These are phyloP conservation scores for Stenurella melanura DNA, from an alignment of 2,888 invertebrate species.

Conservation along the genomic window DNA sequence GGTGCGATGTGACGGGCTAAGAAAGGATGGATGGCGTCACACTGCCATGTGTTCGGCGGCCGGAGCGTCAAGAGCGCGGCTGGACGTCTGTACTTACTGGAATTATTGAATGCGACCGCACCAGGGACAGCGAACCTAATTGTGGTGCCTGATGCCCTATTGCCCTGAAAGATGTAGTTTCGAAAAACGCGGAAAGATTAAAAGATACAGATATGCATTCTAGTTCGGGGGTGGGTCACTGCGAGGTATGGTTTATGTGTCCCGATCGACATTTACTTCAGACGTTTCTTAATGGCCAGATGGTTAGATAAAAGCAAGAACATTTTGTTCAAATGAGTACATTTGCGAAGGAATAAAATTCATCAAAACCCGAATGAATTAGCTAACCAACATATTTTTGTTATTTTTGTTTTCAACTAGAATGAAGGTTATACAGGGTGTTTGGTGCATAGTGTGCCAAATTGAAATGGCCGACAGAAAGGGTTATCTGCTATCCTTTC, in stretches of 20 bases:
- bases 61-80: slow-evolving; percentile 54
- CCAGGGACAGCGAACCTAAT: slow-evolving; percentile 19
- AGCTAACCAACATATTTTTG: too few species aligned
- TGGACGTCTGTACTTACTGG: slow-evolving; percentile 39
- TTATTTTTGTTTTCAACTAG: too few species aligned
- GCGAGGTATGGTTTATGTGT: not conserved
- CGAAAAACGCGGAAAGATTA: not conserved
- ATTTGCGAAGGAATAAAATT: too few species aligned
- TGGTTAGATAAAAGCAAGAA: too few species aligned
- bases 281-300: too few species aligned
- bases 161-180: slow-evolving; percentile 8
- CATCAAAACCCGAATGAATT: too few species aligned
- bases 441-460: too few species aligned
- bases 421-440: too few species aligned
- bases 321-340: too few species aligned
- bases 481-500: too few species aligned
- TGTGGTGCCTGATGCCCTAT: not conserved
- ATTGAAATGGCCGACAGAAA: too few species aligned
- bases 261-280: too few species aligned
- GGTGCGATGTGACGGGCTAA: slow-evolving; percentile 47
- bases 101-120: slow-evolving; percentile 25
- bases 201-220: not conserved
- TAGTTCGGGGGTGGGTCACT: not conserved
- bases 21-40: slow-evolving; percentile 57
- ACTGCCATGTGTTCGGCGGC: slow-evolving; percentile 55